Conservation (phyloP, 35 echinoderm and acorn worm species). For the Apostichopus parvimensis region DNA sequence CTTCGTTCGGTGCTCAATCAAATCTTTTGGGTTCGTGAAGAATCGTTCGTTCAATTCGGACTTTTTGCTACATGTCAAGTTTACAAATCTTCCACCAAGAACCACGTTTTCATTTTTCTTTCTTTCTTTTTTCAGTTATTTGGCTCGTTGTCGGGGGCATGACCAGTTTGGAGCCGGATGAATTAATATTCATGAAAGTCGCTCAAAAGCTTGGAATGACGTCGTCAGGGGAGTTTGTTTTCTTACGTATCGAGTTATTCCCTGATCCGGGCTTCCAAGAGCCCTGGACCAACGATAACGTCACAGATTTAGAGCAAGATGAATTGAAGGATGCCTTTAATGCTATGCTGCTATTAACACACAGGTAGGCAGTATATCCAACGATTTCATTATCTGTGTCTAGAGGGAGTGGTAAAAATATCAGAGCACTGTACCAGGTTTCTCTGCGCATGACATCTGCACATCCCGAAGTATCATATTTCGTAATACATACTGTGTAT, state of each 20-base stretch:
- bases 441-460: too few species aligned
- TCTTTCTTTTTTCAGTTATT: slow-evolving; percentile 62
- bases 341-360: slow-evolving; percentile 68
- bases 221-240: slow-evolving; percentile 57
- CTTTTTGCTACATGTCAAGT: not conserved
- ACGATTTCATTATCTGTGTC: too few species aligned
- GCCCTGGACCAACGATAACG: slow-evolving; percentile 50
- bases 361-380: slow-evolving; percentile 54
- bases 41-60: too few species aligned
- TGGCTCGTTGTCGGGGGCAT: slow-evolving; percentile 81
- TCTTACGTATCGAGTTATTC: slow-evolving; percentile 72
- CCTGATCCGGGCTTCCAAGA: slow-evolving; percentile 66
- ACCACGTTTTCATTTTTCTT: not conserved
- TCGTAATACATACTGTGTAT: too few species aligned
- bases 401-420: too few species aligned
- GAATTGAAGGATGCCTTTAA: slow-evolving; percentile 64
- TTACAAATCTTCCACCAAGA: not conserved
- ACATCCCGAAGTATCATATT: too few species aligned
- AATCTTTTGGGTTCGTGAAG: too few species aligned
- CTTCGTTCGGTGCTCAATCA: too few species aligned
- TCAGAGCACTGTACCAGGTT: too few species aligned
- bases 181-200: slow-evolving; percentile 76
- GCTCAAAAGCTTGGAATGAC: slow-evolving; percentile 70
- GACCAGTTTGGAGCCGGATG: slow-evolving; percentile 67
- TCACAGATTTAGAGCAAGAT: not conserved